Percentiles rank a stretch among this genome's conserved stretches.
Evolutionary conservation across 2,888 invertebrate genomes (phyloP).

Genomic region (Nasonovia ribisnigri): DNA sequence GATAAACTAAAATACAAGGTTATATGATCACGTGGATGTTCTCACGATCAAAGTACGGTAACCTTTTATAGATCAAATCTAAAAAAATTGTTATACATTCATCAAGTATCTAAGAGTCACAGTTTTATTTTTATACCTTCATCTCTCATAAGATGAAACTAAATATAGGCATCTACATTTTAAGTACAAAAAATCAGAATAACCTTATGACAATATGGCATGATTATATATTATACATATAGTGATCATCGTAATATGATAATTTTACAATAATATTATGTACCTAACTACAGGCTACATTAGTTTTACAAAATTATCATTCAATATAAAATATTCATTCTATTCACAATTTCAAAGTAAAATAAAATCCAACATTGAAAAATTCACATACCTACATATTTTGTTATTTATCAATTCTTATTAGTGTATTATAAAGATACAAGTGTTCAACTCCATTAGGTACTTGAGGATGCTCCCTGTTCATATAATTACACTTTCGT

Average conservation of each 20-base stretch:
- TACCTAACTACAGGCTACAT: not conserved
- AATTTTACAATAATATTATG: not conserved
- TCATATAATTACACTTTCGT: not conserved
- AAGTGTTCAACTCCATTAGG: not conserved
- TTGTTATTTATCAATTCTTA: not conserved
- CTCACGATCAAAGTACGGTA: slow-evolving; percentile 52
- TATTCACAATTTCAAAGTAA: not conserved
- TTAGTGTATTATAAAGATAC: not conserved
- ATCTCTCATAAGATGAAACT: not conserved
- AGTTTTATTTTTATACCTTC: not conserved
- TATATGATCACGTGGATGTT: slow-evolving; percentile 48
- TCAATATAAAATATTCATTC: not conserved
- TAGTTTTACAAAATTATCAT: not conserved
- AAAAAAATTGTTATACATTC: slow-evolving; percentile 31
- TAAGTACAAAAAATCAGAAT: not conserved
- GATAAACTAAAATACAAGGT: slow-evolving; percentile 61
- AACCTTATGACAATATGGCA: not conserved
- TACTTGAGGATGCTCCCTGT: not conserved
- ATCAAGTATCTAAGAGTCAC: not conserved
- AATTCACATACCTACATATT: not conserved
- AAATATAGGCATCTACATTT: not conserved
- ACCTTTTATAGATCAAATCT: slow-evolving; percentile 42
- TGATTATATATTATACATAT: not conserved
- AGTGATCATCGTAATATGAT: not conserved
- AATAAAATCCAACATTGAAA: not conserved